Evolutionary conservation across 2,113 vertebrate species (phyloP).

Genomic region (Bolborhynchus lineola): DNA sequence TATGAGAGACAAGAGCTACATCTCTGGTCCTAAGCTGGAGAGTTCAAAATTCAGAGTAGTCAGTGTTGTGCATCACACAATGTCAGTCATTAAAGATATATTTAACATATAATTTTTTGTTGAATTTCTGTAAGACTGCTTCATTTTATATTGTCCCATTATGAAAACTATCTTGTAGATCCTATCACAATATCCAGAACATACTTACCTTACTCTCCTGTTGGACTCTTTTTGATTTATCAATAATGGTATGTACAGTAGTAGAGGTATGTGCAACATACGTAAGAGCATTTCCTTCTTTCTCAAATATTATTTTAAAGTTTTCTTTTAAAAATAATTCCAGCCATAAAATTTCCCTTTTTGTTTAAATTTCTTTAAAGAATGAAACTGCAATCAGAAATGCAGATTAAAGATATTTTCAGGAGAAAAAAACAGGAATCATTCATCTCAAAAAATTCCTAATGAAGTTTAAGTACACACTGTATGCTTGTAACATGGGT

Average conservation of each 20-base stretch:
- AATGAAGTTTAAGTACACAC: background rate
- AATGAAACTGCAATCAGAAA: background rate
- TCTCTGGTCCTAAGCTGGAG: background rate
- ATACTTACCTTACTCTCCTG: background rate
- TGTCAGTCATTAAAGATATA: background rate
- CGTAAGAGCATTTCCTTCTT: background rate
- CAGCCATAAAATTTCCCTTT: background rate
- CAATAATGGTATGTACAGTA: background rate
- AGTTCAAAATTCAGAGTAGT: background rate
- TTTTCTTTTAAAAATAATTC: background rate
- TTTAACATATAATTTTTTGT: background rate
- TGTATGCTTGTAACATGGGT: background rate
- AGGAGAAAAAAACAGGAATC: background rate
- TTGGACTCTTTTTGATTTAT: background rate
- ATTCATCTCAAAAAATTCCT: conserved; percentile 3
- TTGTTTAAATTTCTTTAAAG: background rate
- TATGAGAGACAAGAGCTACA: background rate
- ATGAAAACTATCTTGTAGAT: background rate
- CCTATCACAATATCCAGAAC: background rate
- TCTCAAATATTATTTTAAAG: background rate
- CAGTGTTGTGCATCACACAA: no score
- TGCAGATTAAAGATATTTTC: background rate
- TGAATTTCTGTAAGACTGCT: background rate
- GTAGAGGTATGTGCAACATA: background rate
- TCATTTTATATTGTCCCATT: background rate